A percentile compares a stretch with the other conserved stretches of the same genome.
These are phyloP conservation scores for Myiozetetes cayanensis DNA, from an alignment of 2,113 vertebrate genomes.

Conservation along the genomic window DNA sequence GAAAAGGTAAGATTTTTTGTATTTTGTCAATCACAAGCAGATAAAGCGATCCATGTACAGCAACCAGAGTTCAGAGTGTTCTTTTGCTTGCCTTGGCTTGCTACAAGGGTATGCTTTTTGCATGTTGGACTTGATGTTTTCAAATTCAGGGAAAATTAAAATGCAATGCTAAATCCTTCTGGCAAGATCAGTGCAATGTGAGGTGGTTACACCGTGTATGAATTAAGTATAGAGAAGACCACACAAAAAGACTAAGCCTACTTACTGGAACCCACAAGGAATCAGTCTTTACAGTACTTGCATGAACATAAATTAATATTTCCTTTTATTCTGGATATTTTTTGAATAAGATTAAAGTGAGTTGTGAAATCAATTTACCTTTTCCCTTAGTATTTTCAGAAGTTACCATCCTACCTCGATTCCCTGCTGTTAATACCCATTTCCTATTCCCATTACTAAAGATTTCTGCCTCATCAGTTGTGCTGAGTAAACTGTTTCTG, in stretches of 20 bases:
- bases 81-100: not conserved
- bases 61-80: not conserved
- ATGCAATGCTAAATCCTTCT: not conserved
- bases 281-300: not conserved
- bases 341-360: not conserved
- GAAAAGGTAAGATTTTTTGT: slow-evolving; percentile 67
- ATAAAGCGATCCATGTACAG: not conserved
- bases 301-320: not conserved
- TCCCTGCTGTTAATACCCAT: not conserved
- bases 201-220: not conserved
- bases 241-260: not conserved
- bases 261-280: not conserved
- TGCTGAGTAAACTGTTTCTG: not conserved
- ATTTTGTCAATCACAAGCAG: not conserved
- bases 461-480: not conserved
- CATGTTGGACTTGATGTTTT: not conserved
- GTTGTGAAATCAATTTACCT: not conserved
- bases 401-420: not conserved
- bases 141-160: not conserved
- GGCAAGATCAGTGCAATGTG: not conserved
- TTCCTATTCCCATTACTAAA: not conserved
- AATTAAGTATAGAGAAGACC: not conserved
- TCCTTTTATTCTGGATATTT: not conserved
- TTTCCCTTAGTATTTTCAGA: not conserved
- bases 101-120: not conserved